These are phyloP conservation scores for Electrophaes corylata DNA, from an alignment of 2,888 invertebrate genomes.

Conservation along the genomic window DNA sequence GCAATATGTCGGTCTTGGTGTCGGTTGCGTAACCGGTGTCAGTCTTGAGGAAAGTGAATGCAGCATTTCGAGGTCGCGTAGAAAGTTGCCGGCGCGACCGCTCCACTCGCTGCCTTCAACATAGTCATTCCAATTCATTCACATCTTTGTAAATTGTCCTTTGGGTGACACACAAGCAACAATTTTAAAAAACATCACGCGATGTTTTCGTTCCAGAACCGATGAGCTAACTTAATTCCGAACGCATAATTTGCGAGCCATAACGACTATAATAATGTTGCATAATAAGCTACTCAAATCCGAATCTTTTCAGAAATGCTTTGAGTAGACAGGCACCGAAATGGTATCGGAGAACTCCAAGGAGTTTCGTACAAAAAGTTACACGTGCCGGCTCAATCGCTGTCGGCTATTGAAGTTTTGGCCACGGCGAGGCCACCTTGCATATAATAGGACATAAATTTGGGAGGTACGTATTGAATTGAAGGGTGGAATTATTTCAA, in stretches of 20 bases:
- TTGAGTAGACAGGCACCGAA: no score
- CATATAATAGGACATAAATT: conserved; percentile 76
- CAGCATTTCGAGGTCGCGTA: conserved; percentile 82
- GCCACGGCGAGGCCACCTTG: conserved; percentile 67
- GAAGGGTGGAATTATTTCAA: conserved; percentile 47
- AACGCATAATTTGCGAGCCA: conserved; percentile 51
- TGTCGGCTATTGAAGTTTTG: conserved; percentile 80
- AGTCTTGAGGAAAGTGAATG: conserved; percentile 82
- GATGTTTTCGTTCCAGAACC: conserved; percentile 48
- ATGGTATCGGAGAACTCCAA: conserved; percentile 72
- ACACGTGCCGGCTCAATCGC: conserved; percentile 80
- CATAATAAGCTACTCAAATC: conserved; percentile 79
- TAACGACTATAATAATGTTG: conserved; percentile 68
- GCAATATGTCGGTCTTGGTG: conserved; percentile 74
- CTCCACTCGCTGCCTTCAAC: conserved; percentile 53
- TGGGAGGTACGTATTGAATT: conserved; percentile 56
- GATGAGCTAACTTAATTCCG: conserved; percentile 49
- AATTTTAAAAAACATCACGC: conserved; percentile 48
- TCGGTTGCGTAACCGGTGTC: conserved; percentile 80
- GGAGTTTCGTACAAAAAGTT: conserved; percentile 80
- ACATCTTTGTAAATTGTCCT: conserved; percentile 33
- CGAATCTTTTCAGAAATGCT: conserved; percentile 62
- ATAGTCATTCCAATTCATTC: conserved; percentile 49
- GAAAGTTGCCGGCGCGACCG: conserved; percentile 74
- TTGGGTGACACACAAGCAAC: conserved; percentile 38